Conservation (phyloP, 2,888 invertebrate species). For the Nowickia ferox region DNA sequence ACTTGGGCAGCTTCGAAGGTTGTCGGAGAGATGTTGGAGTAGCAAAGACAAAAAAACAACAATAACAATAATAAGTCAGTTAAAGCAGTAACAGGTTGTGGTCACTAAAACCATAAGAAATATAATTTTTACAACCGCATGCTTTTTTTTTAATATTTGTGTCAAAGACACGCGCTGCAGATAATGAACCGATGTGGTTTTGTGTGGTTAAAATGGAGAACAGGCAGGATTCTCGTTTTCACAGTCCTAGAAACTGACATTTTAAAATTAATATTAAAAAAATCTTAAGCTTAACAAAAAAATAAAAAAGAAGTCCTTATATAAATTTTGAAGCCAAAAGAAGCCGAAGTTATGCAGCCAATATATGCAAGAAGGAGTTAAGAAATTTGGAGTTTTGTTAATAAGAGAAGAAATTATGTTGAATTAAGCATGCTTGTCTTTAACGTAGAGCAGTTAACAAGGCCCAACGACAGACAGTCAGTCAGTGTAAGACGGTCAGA, state of each 20-base stretch:
- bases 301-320: not conserved
- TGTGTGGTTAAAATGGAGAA: not conserved
- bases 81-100: conserved; percentile 47
- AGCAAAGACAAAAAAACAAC: not conserved
- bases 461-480: conserved; percentile 13
- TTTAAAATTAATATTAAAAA: not conserved
- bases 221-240: not conserved
- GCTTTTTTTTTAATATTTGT: conserved; percentile 25
- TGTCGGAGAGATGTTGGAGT: conserved; percentile 5
- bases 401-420: conserved; percentile 23
- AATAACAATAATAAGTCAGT: not conserved
- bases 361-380: not conserved
- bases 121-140: not conserved
- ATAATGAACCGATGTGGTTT: conserved; percentile 12
- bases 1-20: conserved; percentile 19
- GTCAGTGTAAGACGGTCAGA: not conserved
- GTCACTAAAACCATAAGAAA: not conserved
- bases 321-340: not conserved
- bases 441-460: conserved; percentile 42
- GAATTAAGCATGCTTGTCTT: conserved; percentile 45
- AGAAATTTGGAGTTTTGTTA: conserved; percentile 25
- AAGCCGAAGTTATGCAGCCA: not conserved
- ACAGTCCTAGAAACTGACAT: not conserved
- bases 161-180: conserved; percentile 61
- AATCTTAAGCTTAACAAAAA: not conserved